Base-by-base conservation (phyloP, 1,140 invertebrate genomes). In the Anastrepha obliqua region DNA sequence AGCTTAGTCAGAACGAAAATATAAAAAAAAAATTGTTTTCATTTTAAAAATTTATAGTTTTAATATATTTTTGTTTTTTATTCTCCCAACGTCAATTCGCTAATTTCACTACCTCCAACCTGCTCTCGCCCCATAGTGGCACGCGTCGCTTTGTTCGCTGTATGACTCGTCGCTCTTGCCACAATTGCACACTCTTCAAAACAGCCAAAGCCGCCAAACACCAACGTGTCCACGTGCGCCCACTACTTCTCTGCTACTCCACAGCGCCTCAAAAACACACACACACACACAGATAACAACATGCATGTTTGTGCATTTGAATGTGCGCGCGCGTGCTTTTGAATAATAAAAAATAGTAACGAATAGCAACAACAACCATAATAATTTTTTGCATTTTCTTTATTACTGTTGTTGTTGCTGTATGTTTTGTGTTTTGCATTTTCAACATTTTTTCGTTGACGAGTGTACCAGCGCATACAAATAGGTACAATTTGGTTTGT, bases 181-280 rank as follows among this genome's bases (percentile, higher is more conserved):
- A 29, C 74, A 81, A 81, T 81, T 81, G 74, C 74, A 81, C 74
- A 81, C 74, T 81, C 42, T 81, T 81, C 74, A 74, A 74, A 81
- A 81, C 47, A 55, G 44, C 42, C 74, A 81, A 81, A 81, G 74
- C 74, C 60, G 74, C 74, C 60, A 81, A 47, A 81, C 74, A 51
- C n/a, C 47, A 81, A 39, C 42, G 13, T 74, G 70, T 47, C 70
- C 70, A 42, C 70, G 17, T 44, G n/a, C n/a, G 29, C 44, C 74
- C 74, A 47, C 47, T 81, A 47, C 8, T 55, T 47, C 74, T 81
- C 47, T 81, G 74, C 8, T 55, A 44, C 47, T 81, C 74, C 74
- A 55, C 20, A 55, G 20, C 44, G 47, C 39, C 5, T 39, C 60
- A 67, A 29, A 67, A 8, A 62, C 2, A 39, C 29, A 9, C 20